Evolutionary conservation across 1,140 invertebrate species (phyloP).

Genomic region (Danaus plexippus): DNA sequence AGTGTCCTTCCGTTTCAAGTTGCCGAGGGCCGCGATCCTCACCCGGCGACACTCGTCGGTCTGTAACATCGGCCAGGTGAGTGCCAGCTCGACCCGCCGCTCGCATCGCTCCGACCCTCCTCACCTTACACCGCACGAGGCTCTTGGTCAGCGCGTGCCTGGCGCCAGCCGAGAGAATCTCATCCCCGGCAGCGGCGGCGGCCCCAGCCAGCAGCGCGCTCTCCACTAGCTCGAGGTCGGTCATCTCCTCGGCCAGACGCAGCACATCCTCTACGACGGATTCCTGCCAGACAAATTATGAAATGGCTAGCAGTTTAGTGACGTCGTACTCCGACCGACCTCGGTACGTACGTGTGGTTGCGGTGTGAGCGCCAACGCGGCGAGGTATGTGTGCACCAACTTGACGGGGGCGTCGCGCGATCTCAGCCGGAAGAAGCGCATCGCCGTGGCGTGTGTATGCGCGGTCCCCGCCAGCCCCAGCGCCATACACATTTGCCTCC

Average conservation of each 20-base stretch:
- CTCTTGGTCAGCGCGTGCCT: constrained; percentile 10
- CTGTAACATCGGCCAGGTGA: constrained; percentile 8
- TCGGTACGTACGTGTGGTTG: constrained; percentile 10
- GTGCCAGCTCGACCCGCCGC: not conserved
- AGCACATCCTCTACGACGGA: constrained; percentile 16
- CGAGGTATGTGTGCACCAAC: constrained; percentile 19
- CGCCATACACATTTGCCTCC: constrained; percentile 18
- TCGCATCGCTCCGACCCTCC: not conserved
- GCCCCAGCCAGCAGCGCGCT: constrained; percentile 22
- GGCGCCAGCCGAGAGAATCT: constrained; percentile 7
- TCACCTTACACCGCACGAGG: constrained; percentile 24
- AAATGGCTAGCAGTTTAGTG: not conserved
- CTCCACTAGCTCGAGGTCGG: constrained; percentile 8
- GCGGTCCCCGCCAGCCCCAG: constrained; percentile 22
- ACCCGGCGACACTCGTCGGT: constrained; percentile 28
- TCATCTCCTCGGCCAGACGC: constrained; percentile 14
- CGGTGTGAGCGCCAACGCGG: constrained; percentile 21
- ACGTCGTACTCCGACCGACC: no score
- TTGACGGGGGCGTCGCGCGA: constrained; percentile 18
- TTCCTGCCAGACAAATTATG: constrained; percentile 8
- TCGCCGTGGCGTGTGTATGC: constrained; percentile 78
- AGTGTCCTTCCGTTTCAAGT: constrained; percentile 32
- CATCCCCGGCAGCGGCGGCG: constrained; percentile 9
- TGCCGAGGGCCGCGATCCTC: constrained; percentile 33
- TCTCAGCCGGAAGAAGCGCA: constrained; percentile 32